Evolutionary conservation across 2,113 vertebrate genomes (phyloP).

Genomic region (Panthera tigris): DNA sequence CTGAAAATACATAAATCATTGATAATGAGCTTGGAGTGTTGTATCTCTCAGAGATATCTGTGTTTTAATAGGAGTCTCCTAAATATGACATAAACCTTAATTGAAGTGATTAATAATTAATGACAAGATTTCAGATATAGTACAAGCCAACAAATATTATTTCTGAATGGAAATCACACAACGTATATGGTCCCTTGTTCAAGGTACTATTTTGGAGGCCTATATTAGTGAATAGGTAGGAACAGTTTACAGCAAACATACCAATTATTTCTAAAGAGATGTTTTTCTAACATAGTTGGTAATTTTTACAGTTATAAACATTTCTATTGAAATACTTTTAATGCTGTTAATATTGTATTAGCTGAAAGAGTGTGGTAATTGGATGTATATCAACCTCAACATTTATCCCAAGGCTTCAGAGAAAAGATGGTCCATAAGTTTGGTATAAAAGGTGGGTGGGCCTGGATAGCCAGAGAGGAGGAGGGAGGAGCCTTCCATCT

Average conservation of each 20-base stretch:
- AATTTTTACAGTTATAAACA: neutral
- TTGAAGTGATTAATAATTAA: conserved; percentile 56
- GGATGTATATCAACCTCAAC: neutral
- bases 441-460: neutral
- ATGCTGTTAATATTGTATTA: neutral
- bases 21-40: conserved; percentile 42
- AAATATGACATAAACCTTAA: conserved; percentile 47
- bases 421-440: neutral
- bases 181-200: neutral
- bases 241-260: neutral
- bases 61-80: conserved; percentile 47
- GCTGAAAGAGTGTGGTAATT: neutral
- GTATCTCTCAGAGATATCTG: conserved; percentile 47
- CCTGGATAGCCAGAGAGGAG: neutral
- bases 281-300: neutral
- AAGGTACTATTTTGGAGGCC: neutral
- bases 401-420: neutral
- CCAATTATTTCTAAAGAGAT: neutral
- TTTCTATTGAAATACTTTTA: neutral
- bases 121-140: neutral
- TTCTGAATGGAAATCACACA: neutral
- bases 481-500: neutral
- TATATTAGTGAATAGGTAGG: neutral
- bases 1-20: conserved; percentile 31
- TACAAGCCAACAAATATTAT: neutral